Evolutionary conservation across 2,113 vertebrate genomes (phyloP), one percentile per base, ranked within the genome.

Genomic region (Pachyramphus minor): DNA sequence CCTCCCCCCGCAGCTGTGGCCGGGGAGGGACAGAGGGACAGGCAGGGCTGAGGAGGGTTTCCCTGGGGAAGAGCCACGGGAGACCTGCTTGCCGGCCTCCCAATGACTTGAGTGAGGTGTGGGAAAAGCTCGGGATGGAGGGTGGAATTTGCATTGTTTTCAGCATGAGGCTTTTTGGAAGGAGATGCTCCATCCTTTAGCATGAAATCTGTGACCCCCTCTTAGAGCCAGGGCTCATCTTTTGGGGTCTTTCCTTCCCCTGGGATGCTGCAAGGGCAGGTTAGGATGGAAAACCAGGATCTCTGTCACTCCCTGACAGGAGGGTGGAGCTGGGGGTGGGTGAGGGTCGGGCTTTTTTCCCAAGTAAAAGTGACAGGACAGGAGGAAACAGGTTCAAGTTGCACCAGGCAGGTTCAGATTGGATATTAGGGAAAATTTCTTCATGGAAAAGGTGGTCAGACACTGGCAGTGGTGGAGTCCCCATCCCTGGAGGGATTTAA

Each of bases 1-100:
- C 92, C 78, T 97, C 60, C 91, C 77, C 64, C 85, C 64, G 78
- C 97, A 98, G 97, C 96, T 96, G 98, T 95, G 84, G 84, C 56
- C 31, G 31, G 74, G 84, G 89, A 95, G 59, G 91, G 11, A 2
- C 13, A 23, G 59, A 39, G 37, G 35, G 59, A 62, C 90, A 68
- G 88, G 87, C 62, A 86, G 95, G 93, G 87, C 52, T 84, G 93
- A 73, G 49, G 85, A 47, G 28, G 56, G 41, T 87, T 91, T 90
- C 85, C 79, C 95, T 87, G 68, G 82, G 91, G 87, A 76, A 71
- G n/a, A 74, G 39, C 44, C 47, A 6, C 2, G 78, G 42, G 87
- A 86, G 49, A 47, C 17, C 25, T 39, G 33, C 76, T 58, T 63
- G 58, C 44, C 1, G 45, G 49, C 25, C 81, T 49, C 90, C 62